Conservation (phyloP, 2,113 vertebrate genomes). For the Oenanthe oenanthe region DNA sequence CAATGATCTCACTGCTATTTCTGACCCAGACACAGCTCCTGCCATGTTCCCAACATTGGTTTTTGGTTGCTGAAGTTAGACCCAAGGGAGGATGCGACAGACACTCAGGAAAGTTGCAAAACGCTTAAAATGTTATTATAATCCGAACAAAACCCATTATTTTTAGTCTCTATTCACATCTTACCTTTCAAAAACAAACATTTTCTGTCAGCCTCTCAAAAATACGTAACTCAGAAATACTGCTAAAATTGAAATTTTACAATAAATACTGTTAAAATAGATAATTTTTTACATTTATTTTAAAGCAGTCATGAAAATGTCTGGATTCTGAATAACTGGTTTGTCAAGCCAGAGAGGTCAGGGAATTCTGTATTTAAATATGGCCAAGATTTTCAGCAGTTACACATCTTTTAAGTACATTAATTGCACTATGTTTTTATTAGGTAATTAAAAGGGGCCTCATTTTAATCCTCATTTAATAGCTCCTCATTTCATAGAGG, state of each 20-base stretch:
- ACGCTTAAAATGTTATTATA: neutral
- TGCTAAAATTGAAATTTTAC: neutral
- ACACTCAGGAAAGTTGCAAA: neutral
- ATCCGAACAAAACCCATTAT: neutral
- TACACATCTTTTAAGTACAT: neutral
- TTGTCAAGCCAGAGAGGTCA: neutral
- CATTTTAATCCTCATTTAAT: constrained; percentile 17
- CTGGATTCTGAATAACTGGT: neutral
- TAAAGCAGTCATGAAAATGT: neutral
- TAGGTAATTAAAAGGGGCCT: neutral
- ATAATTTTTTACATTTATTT: neutral
- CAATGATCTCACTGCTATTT: neutral
- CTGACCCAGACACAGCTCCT: neutral
- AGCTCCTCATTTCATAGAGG: neutral
- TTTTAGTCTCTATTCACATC: neutral
- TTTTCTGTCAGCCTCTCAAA: neutral
- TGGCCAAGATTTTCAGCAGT: neutral
- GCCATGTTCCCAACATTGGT: neutral
- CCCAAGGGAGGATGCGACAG: neutral
- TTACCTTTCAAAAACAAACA: neutral
- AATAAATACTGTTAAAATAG: neutral
- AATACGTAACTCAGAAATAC: neutral
- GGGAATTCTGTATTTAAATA: neutral
- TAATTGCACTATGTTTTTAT: neutral
- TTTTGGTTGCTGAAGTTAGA: neutral